These are phyloP conservation scores for Spilogale gracilis DNA, from an alignment of 2,113 vertebrate genomes.

Conservation along the genomic window DNA sequence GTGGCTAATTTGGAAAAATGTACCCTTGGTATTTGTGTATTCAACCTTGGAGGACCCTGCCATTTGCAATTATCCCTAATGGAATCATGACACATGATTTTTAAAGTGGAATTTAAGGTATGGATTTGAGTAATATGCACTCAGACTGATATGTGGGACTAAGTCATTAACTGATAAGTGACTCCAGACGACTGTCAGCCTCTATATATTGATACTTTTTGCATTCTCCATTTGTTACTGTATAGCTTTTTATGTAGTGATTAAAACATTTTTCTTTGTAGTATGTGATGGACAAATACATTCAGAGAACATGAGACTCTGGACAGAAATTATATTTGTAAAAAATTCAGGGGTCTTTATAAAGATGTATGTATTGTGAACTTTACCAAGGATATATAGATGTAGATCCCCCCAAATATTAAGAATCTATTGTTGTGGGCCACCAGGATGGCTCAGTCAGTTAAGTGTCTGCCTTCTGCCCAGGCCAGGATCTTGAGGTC, in stretches of 20 bases:
- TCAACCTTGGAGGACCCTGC: not conserved
- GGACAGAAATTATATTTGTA: not conserved
- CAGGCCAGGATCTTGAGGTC: too few species aligned
- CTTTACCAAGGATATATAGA: not conserved
- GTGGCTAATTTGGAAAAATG: not conserved
- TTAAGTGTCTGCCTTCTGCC: too few species aligned
- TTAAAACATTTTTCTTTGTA: slow-evolving; percentile 2
- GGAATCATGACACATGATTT: not conserved
- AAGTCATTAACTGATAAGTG: not conserved
- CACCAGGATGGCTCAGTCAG: too few species aligned
- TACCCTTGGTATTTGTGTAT: not conserved
- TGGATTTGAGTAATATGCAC: not conserved
- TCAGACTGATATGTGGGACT: not conserved
- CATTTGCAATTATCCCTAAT: not conserved
- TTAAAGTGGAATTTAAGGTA: not conserved
- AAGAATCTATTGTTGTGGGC: not conserved
- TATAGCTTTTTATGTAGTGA: not conserved
- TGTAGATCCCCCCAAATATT: not conserved
- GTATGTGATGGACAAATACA: not conserved
- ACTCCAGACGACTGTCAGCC: not conserved
- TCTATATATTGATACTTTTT: not conserved
- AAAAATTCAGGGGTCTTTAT: not conserved
- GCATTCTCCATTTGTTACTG: not conserved
- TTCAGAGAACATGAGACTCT: not conserved
- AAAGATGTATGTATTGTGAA: not conserved